Evolutionary conservation across 1,140 invertebrate genomes (phyloP), one percentile per base, ranked within the genome.

Genomic region (Scaptomyza hsui): DNA sequence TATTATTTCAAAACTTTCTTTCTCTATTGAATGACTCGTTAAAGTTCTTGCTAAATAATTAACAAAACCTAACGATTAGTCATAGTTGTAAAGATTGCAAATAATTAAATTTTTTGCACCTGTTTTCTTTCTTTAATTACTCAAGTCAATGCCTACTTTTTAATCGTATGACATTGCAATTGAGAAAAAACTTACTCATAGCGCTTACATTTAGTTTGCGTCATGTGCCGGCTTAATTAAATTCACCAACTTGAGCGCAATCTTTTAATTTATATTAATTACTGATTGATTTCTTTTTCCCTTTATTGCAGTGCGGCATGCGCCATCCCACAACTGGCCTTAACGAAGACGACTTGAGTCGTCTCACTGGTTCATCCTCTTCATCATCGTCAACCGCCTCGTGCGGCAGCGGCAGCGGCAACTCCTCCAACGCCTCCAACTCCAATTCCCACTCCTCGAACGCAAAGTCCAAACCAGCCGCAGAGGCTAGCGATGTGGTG

Each of bases 331-430:
- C 86, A 75, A 90, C 86, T 78, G 90, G 89, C 75, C 82, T 89
- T 75, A 91, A 90, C 76, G 90, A 91, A 90, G 91, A 89, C 89
- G 91, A 91, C 89, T 59, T 91, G 45, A 91, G 91, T 91, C 89
- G 90, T 91, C 89, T 91, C 59, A 91, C 91, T 70, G 89, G 90
- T 90, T 89, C 89, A 89, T 91, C 90, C 57, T 82, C 88, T 65
- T 77, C 81, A 44, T 62, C 78, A 42, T 71, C 73, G 61, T 81
- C 82, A 21, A 71, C 73, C 16, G 70, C 85, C 16, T 89, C 89
- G 35, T 90, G 78, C 78, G 60, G 77, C 78, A 82, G 78, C 78
- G 60, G 77, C 78, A 82, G 75, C 63, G 80, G 72, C 60, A 75
- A 51, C 41, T 75, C 81, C 44, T 81, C 80, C 37, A 3, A 12